Evolutionary conservation across 2,888 invertebrate genomes (phyloP), one percentile per base, ranked within the genome.

Genomic region (Pristionchus japonicus): DNA sequence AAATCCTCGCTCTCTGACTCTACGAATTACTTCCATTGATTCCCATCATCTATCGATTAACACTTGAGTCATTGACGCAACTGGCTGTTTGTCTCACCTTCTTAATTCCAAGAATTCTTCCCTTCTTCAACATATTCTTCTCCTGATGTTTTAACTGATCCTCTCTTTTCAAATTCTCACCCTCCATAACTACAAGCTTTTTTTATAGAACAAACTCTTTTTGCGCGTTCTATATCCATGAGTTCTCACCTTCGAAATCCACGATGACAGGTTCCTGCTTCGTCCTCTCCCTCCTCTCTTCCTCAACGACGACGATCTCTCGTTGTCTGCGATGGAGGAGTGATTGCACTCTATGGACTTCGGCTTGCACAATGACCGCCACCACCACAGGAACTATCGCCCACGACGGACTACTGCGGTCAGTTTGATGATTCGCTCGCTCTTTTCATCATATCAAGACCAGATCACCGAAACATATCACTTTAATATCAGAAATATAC

Each of bases 281-380:
- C 37, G 31, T 82, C 82, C 9, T 52, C 82, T 80, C 80, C 13
- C 23, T n/a, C n/a, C n/a, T 43, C 52, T 27, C 23, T 43, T 52
- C 52, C n/a, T 27, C 52, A 34, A 52, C n/a, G 43, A 43, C 52
- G 37, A 27, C 52, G 52, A 2, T 31, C 23, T n/a, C 27, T 64
- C 85, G 61, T 61, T 67, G 40, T 85, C 85, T 67, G 67, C 84
- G 43, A 85, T 47, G 61, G 52, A 31, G 37, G 67, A 85, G 49
- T 83, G 82, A 83, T n/a, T 27, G 3, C 49, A 11, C 17, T 86
- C 40, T 37, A 86, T 86, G 86, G 86, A 86, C 86, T 74, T 86
- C 64, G 67, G 86, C 74, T 43, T 86, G 74, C 86, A 86, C 86
- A 86, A 86, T 86, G 86, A 86, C 15, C 86, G 86, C 15, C 49